Conservation (phyloP, 2,888 invertebrate species). For the Ormyrus thymus region DNA sequence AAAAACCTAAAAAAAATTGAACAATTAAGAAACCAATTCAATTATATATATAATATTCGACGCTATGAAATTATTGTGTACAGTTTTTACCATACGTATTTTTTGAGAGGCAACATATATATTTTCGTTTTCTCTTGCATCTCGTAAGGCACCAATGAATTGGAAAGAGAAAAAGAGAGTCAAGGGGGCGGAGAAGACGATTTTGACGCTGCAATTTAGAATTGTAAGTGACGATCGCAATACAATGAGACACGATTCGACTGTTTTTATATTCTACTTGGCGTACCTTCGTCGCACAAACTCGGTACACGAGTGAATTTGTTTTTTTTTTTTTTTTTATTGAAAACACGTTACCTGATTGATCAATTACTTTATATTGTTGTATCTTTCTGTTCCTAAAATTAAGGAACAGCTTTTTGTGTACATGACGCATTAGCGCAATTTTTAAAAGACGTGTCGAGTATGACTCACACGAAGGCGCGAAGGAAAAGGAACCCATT, state of each 20-base stretch:
- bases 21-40: constrained; percentile 14
- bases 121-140: constrained; percentile 34
- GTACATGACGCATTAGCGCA: constrained; percentile 31
- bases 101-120: constrained; percentile 30
- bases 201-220: constrained; percentile 39
- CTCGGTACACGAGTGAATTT: constrained; percentile 7
- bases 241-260: constrained; percentile 17
- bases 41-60: constrained; percentile 34
- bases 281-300: constrained; percentile 29
- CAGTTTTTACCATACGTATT: constrained; percentile 51
- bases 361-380: constrained; percentile 20
- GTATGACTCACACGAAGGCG: constrained; percentile 43
- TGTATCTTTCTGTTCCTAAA: constrained; percentile 11
- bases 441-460: constrained; percentile 41
- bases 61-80: constrained; percentile 51
- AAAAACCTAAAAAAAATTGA: constrained; percentile 12
- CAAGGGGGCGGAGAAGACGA: constrained; percentile 2
- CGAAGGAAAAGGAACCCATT: constrained; percentile 20
- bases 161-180: constrained; percentile 19
- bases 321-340: constrained; percentile 26
- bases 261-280: constrained; percentile 40
- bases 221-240: constrained; percentile 31
- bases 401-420: constrained; percentile 13
- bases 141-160: constrained; percentile 18
- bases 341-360: constrained; percentile 29